These are phyloP conservation scores for Manis javanica DNA, from an alignment of 2,797 vertebrate genomes.

Conservation along the genomic window DNA sequence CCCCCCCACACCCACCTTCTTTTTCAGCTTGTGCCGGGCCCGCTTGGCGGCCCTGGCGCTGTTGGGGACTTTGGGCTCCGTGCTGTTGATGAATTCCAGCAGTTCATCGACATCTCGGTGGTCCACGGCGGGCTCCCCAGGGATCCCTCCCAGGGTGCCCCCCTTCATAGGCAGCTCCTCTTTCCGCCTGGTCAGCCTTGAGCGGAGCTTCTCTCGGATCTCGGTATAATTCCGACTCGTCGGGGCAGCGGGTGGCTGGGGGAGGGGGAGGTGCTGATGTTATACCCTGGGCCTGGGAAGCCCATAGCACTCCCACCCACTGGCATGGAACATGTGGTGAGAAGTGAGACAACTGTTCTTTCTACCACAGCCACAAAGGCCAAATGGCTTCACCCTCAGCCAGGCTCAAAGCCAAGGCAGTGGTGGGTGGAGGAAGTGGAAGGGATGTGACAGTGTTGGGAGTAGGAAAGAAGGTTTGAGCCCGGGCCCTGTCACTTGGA, in stretches of 20 bases:
- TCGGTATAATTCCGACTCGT: slow-evolving; percentile 99
- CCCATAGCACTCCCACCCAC: slow-evolving; percentile 74
- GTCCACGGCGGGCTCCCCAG: slow-evolving; percentile 92
- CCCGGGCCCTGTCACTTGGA: slow-evolving; percentile 55
- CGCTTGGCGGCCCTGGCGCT: slow-evolving; percentile 98
- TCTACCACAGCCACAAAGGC: slow-evolving; percentile 61
- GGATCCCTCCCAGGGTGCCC: slow-evolving; percentile 86
- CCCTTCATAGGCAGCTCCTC: slow-evolving; percentile 96
- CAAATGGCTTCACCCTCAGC: slow-evolving; percentile 53
- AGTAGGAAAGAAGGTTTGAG: slow-evolving; percentile 63
- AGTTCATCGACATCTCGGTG: slow-evolving; percentile 97
- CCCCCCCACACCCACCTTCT: slow-evolving; percentile 90
- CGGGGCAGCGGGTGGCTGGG: slow-evolving; percentile 96
- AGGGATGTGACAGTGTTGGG: slow-evolving; percentile 33
- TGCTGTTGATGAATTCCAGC: slow-evolving; percentile 98
- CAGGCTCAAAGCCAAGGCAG: not conserved
- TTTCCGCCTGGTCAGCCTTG: slow-evolving; percentile 96
- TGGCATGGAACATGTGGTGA: slow-evolving; percentile 60
- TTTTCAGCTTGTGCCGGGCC: slow-evolving; percentile 99
- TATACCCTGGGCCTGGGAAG: slow-evolving; percentile 67
- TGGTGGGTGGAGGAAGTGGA: not conserved
- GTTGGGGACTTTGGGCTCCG: slow-evolving; percentile 96
- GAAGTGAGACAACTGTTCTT: slow-evolving; percentile 63
- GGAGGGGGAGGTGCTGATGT: slow-evolving; percentile 72
- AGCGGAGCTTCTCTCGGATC: slow-evolving; percentile 98